phyloP scores from a whole-genome alignment of 1,140 invertebrate species.

The Drosophila truncata region DNA sequence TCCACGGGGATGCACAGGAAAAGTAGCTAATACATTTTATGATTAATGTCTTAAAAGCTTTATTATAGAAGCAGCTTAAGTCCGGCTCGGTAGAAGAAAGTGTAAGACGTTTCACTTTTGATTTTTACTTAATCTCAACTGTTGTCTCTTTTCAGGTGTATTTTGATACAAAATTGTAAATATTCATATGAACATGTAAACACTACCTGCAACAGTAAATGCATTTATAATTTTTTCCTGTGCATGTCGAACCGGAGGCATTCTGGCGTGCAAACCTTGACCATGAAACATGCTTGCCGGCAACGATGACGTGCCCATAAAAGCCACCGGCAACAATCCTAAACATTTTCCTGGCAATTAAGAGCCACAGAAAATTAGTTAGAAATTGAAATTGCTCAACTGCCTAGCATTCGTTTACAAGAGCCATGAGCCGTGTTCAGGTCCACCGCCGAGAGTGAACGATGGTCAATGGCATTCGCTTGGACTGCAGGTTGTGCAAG shows the following conservation, averaged over 20 bases:
- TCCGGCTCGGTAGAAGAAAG: too few relatives aligned
- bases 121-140: background rate
- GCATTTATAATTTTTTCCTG: constrained; percentile 3
- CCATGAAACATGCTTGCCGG: constrained; percentile 64
- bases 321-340: constrained; percentile 48
- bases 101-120: background rate
- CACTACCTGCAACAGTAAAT: background rate
- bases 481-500: constrained; percentile 33
- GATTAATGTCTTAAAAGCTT: background rate
- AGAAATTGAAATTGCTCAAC: constrained; percentile 75
- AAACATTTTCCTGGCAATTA: constrained; percentile 69
- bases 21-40: background rate
- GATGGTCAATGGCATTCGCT: constrained; percentile 71
- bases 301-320: constrained; percentile 55
- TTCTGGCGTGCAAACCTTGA: constrained; percentile 74
- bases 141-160: background rate
- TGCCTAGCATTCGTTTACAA: constrained; percentile 17
- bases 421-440: constrained; percentile 2
- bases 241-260: constrained; percentile 40
- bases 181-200: background rate
- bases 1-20: constrained; percentile 15
- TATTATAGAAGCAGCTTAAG: background rate
- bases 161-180: background rate
- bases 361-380: constrained; percentile 63
- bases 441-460: constrained; percentile 2